Evolutionary conservation across 2,113 vertebrate species (phyloP).

Genomic region (Rattus rattus): DNA sequence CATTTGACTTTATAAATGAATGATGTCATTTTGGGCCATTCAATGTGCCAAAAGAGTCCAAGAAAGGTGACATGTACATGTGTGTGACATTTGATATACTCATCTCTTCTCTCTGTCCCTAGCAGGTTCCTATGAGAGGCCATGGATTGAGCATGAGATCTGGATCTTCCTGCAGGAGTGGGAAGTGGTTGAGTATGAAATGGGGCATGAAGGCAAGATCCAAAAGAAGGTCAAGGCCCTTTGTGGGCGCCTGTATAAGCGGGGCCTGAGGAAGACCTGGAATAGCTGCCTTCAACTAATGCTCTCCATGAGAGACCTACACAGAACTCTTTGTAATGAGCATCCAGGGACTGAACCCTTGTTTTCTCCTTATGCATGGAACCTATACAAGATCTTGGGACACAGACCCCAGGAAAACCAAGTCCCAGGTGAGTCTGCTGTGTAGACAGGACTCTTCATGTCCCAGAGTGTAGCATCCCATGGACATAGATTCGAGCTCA

Average conservation of each 20-base stretch:
- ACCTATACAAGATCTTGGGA: not conserved
- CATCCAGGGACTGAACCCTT: too few species aligned
- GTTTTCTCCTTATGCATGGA: not conserved
- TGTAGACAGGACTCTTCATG: not conserved
- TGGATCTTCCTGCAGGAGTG: not conserved
- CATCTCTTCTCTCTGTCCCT: not conserved
- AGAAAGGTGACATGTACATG: fast-evolving
- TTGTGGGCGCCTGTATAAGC: not conserved
- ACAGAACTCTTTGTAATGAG: not conserved
- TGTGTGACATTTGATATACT: not conserved
- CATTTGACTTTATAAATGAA: fast-evolving
- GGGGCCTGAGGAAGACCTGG: not conserved
- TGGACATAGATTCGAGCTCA: not conserved
- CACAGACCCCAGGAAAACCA: not conserved
- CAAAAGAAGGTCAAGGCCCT: not conserved
- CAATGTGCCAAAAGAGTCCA: not conserved
- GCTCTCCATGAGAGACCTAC: not conserved
- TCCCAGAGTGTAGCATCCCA: not conserved
- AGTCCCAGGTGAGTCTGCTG: not conserved
- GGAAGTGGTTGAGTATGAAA: not conserved
- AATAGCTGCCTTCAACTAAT: not conserved
- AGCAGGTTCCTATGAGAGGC: not conserved
- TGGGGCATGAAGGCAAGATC: fast-evolving
- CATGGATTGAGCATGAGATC: not conserved
- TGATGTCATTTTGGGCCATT: not conserved